Percentiles rank a stretch among this genome's conserved stretches.
phyloP scores from a whole-genome alignment of 2,797 vertebrate species.

The Crenichthys baileyi region DNA sequence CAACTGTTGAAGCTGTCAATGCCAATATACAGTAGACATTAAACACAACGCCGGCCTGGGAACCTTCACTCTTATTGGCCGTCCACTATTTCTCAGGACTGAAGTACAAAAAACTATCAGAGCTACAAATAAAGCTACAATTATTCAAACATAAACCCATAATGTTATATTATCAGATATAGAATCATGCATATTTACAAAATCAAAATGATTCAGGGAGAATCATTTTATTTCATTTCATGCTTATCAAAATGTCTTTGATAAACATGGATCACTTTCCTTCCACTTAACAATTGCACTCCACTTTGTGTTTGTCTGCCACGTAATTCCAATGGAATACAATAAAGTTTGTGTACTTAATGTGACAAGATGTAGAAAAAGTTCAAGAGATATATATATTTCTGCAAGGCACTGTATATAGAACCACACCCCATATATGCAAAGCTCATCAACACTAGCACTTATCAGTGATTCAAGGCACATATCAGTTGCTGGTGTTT shows the following conservation, averaged over 20 bases:
- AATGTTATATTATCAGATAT: constrained; percentile 7
- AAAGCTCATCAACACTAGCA: constrained; percentile 67
- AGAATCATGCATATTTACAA: constrained; percentile 21
- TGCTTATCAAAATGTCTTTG: too few species aligned
- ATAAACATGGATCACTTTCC: not conserved
- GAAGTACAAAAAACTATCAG: constrained; percentile 37
- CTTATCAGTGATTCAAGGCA: constrained; percentile 84
- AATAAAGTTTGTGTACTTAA: not conserved
- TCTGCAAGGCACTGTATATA: not conserved
- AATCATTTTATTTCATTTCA: not conserved
- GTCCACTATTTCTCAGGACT: constrained; percentile 34
- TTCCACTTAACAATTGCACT: not conserved
- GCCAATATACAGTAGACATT: constrained; percentile 69
- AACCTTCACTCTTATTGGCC: constrained; percentile 31
- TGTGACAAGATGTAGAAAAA: not conserved
- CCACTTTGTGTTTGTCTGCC: not conserved
- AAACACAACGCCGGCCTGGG: constrained; percentile 52
- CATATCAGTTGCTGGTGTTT: constrained; percentile 82
- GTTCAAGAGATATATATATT: not conserved
- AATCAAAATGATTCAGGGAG: constrained; percentile 45
- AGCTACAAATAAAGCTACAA: constrained; percentile 21
- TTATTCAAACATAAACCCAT: constrained; percentile 30
- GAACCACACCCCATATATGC: constrained; percentile 46
- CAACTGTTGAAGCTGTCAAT: constrained; percentile 81
- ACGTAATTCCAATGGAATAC: not conserved